Evolutionary conservation across 1,140 invertebrate genomes (phyloP).

Genomic region (Lutraria rhynchaena): DNA sequence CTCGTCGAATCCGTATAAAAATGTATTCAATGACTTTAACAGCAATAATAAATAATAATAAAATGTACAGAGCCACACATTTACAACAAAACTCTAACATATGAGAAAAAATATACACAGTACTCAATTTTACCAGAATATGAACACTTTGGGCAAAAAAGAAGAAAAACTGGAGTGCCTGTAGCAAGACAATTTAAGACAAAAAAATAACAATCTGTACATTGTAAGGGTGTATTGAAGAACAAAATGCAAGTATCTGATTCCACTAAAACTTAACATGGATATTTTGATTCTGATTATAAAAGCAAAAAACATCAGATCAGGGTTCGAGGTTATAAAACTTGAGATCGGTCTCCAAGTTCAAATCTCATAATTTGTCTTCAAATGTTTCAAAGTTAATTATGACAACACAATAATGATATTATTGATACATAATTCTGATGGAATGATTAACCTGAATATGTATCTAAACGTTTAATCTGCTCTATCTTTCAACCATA

Average conservation of each 20-base stretch:
- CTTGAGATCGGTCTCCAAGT: too few species aligned
- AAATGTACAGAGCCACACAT: conserved; percentile 16
- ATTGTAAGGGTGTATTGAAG: neutral
- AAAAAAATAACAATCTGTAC: neutral
- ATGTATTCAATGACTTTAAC: neutral
- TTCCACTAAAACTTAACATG: neutral
- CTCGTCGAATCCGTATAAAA: neutral
- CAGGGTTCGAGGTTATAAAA: too few species aligned
- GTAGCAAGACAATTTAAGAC: neutral
- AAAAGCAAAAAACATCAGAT: neutral
- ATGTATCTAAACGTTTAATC: too few species aligned
- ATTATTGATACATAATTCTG: too few species aligned
- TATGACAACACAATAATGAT: too few species aligned
- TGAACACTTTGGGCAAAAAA: conserved; percentile 39
- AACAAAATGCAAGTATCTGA: neutral
- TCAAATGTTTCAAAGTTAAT: too few species aligned
- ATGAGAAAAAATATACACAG: conserved; percentile 11
- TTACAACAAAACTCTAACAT: conserved; percentile 11
- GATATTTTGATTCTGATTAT: too few species aligned
- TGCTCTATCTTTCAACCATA: too few species aligned
- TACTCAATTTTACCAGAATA: conserved; percentile 4
- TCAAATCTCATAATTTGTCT: too few species aligned
- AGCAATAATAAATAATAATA: conserved; percentile 27
- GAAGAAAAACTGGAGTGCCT: neutral
- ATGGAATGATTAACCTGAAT: too few species aligned